Conservation (phyloP, 2,797 vertebrate genomes). For the Harpagifer antarcticus region DNA sequence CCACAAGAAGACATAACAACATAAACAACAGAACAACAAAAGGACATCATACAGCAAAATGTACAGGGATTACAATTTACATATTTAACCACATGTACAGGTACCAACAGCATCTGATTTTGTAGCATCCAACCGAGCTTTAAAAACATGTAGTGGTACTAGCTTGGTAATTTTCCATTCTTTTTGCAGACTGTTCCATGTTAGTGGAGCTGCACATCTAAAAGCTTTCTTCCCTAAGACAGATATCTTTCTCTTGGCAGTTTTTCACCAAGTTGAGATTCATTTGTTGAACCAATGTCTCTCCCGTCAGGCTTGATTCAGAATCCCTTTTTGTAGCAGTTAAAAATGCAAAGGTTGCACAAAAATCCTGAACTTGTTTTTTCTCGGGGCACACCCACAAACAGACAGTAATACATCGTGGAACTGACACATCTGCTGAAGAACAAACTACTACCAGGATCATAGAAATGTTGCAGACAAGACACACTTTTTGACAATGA, state of each 20-base stretch:
- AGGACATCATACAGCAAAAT: too few species aligned
- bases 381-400: not conserved
- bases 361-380: conserved; percentile 10
- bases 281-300: conserved; percentile 14
- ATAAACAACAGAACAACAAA: too few species aligned
- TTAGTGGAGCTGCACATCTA: too few species aligned
- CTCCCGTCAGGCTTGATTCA: conserved; percentile 6
- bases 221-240: too few species aligned
- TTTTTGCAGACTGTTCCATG: too few species aligned
- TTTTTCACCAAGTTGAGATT: not conserved
- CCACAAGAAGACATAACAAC: too few species aligned
- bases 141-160: too few species aligned
- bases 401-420: conserved; percentile 2
- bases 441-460: conserved; percentile 1
- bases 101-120: too few species aligned
- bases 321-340: not conserved
- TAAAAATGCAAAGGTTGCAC: conserved; percentile 35
- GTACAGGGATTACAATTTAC: too few species aligned
- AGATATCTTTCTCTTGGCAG: not conserved
- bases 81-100: too few species aligned
- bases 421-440: conserved; percentile 1
- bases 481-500: conserved; percentile 15
- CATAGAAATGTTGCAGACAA: conserved; percentile 15
- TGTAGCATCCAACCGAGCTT: too few species aligned
- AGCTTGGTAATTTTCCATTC: too few species aligned